These are phyloP conservation scores for Volucella inanis DNA, from an alignment of 2,888 invertebrate species.

Conservation along the genomic window DNA sequence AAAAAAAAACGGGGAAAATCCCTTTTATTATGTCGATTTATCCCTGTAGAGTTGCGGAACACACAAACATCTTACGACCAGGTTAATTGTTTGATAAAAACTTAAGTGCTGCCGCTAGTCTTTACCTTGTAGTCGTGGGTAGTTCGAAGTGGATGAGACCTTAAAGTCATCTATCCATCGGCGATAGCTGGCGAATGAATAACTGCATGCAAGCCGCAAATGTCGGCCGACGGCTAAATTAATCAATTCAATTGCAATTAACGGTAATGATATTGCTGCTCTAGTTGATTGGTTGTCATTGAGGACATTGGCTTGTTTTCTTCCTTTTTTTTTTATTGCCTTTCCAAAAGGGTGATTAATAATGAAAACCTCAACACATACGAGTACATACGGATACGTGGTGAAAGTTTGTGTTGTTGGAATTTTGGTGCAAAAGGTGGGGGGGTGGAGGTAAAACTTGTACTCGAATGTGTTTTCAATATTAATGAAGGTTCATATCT, in stretches of 20 bases:
- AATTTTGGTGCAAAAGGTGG: too few species aligned
- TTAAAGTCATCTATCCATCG: not conserved
- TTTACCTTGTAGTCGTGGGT: not conserved
- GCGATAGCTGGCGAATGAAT: not conserved
- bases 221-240: slow-evolving; percentile 5
- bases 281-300: slow-evolving; percentile 35
- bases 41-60: slow-evolving; percentile 16
- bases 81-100: slow-evolving; percentile 53
- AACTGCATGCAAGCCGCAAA: not conserved
- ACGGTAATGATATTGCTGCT: slow-evolving; percentile 35
- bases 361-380: not conserved
- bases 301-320: slow-evolving; percentile 3
- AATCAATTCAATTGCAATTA: slow-evolving; percentile 54
- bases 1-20: slow-evolving; percentile 3
- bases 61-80: slow-evolving; percentile 38
- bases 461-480: not conserved
- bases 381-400: too few species aligned
- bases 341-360: slow-evolving; percentile 20
- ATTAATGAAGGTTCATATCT: slow-evolving; percentile 6
- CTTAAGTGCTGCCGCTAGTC: slow-evolving; percentile 39
- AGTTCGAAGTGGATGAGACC: not conserved
- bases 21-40: slow-evolving; percentile 24
- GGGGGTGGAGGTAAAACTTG: not conserved
- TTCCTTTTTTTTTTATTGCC: not conserved
- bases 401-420: too few species aligned